These are phyloP conservation scores for Xyrichtys novacula DNA, from an alignment of 2,797 vertebrate species.

Conservation along the genomic window DNA sequence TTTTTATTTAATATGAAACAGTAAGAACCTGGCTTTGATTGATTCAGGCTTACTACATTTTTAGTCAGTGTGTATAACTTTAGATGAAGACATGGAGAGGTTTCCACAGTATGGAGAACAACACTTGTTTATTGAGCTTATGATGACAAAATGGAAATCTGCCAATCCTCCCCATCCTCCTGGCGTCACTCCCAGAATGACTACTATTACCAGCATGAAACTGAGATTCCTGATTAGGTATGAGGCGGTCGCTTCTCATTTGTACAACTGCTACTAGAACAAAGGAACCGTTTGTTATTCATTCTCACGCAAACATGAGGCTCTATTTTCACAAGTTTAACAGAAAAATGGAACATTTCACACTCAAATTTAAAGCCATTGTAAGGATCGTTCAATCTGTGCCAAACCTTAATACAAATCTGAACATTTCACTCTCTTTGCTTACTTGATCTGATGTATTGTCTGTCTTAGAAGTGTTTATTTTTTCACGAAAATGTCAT, in stretches of 20 bases:
- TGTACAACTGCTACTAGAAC: not conserved
- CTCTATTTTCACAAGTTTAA: not conserved
- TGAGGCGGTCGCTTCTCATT: not conserved
- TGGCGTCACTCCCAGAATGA: not conserved
- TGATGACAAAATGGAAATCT: conserved; percentile 8
- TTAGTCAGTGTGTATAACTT: too few relatives aligned
- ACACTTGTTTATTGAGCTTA: not conserved
- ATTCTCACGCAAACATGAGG: not conserved
- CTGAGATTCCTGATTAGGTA: not conserved
- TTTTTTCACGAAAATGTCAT: too few relatives aligned
- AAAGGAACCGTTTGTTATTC: not conserved
- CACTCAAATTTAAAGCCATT: too few relatives aligned
- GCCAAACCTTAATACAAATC: too few relatives aligned
- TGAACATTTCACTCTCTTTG: too few relatives aligned
- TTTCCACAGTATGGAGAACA: not conserved
- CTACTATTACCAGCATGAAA: not conserved
- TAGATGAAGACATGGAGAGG: too few relatives aligned
- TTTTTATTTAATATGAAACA: not conserved
- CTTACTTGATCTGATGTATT: too few relatives aligned
- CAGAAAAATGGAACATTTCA: too few relatives aligned
- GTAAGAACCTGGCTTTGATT: not conserved
- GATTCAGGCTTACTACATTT: not conserved
- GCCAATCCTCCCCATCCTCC: conserved; percentile 6
- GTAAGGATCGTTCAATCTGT: too few relatives aligned
- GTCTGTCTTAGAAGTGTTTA: too few relatives aligned